These are phyloP conservation scores for Lamproptera curius DNA, from an alignment of 2,888 invertebrate genomes.

Conservation along the genomic window DNA sequence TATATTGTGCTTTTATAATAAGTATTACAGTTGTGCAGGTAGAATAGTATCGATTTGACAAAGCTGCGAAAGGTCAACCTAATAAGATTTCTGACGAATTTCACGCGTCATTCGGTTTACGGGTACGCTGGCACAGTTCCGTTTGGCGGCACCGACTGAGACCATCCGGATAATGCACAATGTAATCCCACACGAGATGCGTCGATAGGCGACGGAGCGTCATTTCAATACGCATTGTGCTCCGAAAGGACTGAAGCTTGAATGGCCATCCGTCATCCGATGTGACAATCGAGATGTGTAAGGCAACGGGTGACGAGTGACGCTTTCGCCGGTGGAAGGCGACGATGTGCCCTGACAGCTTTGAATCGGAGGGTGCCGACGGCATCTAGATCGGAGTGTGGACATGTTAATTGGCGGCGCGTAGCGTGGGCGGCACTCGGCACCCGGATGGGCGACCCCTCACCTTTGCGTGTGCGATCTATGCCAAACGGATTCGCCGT, in stretches of 20 bases:
- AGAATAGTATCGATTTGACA: neutral
- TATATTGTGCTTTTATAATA: neutral
- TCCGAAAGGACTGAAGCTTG: constrained; percentile 51
- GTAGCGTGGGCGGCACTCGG: constrained; percentile 41
- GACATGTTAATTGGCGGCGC: constrained; percentile 64
- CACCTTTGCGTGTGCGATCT: constrained; percentile 24
- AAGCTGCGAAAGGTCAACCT: too few relatives aligned
- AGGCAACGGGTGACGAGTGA: constrained; percentile 58
- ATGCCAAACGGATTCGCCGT: too few relatives aligned
- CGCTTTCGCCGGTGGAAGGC: constrained; percentile 48
- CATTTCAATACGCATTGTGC: constrained; percentile 72
- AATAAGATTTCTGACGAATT: neutral
- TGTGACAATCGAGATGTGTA: constrained; percentile 61
- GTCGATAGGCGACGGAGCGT: constrained; percentile 54
- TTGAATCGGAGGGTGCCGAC: constrained; percentile 69
- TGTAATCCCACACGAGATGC: constrained; percentile 66
- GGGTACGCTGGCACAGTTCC: constrained; percentile 21
- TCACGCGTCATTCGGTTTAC: neutral
- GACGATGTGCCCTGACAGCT: constrained; percentile 65
- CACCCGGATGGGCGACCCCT: constrained; percentile 22
- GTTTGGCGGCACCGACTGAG: constrained; percentile 35
- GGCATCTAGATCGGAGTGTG: constrained; percentile 58
- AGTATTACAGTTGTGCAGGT: neutral
- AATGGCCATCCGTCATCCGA: constrained; percentile 65
- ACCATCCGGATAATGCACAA: constrained; percentile 59